Conservation (phyloP, 2,888 invertebrate genomes). For the Pogonocherus hispidulus region DNA sequence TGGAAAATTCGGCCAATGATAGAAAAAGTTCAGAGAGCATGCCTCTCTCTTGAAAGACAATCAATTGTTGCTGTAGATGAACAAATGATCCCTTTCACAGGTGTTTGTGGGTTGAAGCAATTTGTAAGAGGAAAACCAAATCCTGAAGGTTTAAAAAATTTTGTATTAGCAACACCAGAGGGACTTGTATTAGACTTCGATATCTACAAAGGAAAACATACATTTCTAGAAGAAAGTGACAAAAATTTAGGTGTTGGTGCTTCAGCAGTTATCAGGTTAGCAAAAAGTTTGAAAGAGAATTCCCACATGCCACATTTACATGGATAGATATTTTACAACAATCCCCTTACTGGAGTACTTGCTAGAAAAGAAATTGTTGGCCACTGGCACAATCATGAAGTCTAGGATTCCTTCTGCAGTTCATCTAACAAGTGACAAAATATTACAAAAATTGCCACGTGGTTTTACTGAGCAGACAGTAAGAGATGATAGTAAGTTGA, state of each 20-base stretch:
- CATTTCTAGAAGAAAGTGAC: slow-evolving; percentile 32
- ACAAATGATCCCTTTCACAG: too few relatives aligned
- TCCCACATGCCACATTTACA: slow-evolving; percentile 33
- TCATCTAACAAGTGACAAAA: slow-evolving; percentile 47
- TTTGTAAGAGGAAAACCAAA: slow-evolving; percentile 53
- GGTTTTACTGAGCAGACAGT: slow-evolving; percentile 48
- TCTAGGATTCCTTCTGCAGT: slow-evolving; percentile 49
- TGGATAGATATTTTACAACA: slow-evolving; percentile 41
- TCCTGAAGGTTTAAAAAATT: slow-evolving; percentile 58
- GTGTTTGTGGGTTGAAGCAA: slow-evolving; percentile 37
- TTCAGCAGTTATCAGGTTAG: slow-evolving; percentile 48
- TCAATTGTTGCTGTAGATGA: slow-evolving; percentile 35
- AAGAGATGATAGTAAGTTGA: slow-evolving; percentile 28
- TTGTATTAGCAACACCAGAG: slow-evolving; percentile 54
- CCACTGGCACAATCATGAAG: slow-evolving; percentile 48
- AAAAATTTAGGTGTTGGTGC: slow-evolving; percentile 48
- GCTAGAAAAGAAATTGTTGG: slow-evolving; percentile 35
- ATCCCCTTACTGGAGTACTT: slow-evolving; percentile 18
- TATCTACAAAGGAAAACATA: slow-evolving; percentile 55
- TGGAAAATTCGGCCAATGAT: slow-evolving; percentile 22
- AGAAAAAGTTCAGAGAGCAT: slow-evolving; percentile 4
- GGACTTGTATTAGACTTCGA: slow-evolving; percentile 56
- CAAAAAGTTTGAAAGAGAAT: slow-evolving; percentile 34
- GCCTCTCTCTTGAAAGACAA: slow-evolving; percentile 12
- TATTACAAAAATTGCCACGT: slow-evolving; percentile 48